These are phyloP conservation scores for Heterodera schachtii DNA, from an alignment of 1,140 invertebrate species.

Conservation along the genomic window DNA sequence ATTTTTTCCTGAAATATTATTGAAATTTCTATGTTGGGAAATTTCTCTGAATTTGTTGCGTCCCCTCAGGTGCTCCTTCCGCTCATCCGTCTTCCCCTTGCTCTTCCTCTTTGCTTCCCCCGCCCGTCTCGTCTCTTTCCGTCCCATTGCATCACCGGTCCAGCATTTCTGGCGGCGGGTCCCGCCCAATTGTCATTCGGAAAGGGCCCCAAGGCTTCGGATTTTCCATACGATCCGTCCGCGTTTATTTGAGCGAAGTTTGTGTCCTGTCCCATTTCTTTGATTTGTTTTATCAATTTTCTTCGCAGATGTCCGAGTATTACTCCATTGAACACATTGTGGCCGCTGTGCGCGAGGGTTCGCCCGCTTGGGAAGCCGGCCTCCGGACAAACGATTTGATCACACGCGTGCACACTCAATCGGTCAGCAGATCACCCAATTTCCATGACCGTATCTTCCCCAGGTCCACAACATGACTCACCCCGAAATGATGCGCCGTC, in stretches of 20 bases:
- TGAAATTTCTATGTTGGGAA: too few relatives aligned
- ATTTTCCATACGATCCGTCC: constrained; percentile 64
- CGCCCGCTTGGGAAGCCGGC: constrained; percentile 59
- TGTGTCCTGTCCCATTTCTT: background rate
- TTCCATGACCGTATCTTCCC: too few relatives aligned
- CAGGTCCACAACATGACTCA: constrained; percentile 63
- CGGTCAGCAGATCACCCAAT: too few relatives aligned
- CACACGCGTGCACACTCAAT: constrained; percentile 61
- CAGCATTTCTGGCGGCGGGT: constrained; percentile 20
- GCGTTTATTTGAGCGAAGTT: constrained; percentile 60
- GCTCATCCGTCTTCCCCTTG: background rate
- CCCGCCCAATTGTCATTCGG: constrained; percentile 42
- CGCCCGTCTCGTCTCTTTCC: constrained; percentile 1
- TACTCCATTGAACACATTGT: constrained; percentile 66
- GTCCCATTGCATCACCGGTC: constrained; percentile 26
- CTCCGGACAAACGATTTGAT: constrained; percentile 59
- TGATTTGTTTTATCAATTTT: background rate
- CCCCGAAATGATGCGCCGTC: constrained; percentile 64
- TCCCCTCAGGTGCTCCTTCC: background rate
- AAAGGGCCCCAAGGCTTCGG: constrained; percentile 62
- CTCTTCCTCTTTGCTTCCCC: constrained; percentile 19
- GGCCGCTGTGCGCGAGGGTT: constrained; percentile 55
- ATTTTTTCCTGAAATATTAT: too few relatives aligned
- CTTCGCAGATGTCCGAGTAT: constrained; percentile 52
- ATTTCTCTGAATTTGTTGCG: background rate